Conservation (phyloP, 1,140 invertebrate genomes). For the Drosophila tristis region DNA sequence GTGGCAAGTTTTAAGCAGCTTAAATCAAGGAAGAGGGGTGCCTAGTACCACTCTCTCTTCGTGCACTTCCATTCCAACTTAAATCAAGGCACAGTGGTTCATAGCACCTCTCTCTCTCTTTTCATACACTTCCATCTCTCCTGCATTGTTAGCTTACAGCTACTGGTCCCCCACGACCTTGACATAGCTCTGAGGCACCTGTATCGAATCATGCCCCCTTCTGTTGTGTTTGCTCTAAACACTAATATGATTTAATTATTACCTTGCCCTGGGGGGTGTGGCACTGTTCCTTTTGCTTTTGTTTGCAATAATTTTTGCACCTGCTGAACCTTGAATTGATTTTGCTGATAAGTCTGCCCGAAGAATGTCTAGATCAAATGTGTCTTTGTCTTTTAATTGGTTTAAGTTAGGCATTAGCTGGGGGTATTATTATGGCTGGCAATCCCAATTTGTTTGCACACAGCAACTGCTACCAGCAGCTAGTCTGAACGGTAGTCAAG, state of each 20-base stretch:
- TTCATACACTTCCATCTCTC: no score
- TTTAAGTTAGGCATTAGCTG: not conserved
- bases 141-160: no score
- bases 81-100: no score
- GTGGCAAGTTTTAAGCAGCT: not conserved
- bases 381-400: slow-evolving; percentile 50
- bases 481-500: slow-evolving; percentile 52
- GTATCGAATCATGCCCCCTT: slow-evolving; percentile 6
- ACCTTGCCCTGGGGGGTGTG: slow-evolving; percentile 34
- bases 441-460: slow-evolving; percentile 63
- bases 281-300: no score
- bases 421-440: slow-evolving; percentile 42
- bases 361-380: slow-evolving; percentile 60
- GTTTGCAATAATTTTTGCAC: slow-evolving; percentile 10
- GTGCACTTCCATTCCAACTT: no score
- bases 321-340: slow-evolving; percentile 70
- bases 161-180: no score
- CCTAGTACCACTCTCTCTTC: no score
- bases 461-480: not conserved
- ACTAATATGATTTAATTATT: slow-evolving; percentile 31
- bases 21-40: no score
- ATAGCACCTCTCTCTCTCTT: no score
- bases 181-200: no score
- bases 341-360: slow-evolving; percentile 34
- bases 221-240: slow-evolving; percentile 13